These are phyloP conservation scores for Dione juno DNA, from an alignment of 2,888 invertebrate species.

Conservation along the genomic window DNA sequence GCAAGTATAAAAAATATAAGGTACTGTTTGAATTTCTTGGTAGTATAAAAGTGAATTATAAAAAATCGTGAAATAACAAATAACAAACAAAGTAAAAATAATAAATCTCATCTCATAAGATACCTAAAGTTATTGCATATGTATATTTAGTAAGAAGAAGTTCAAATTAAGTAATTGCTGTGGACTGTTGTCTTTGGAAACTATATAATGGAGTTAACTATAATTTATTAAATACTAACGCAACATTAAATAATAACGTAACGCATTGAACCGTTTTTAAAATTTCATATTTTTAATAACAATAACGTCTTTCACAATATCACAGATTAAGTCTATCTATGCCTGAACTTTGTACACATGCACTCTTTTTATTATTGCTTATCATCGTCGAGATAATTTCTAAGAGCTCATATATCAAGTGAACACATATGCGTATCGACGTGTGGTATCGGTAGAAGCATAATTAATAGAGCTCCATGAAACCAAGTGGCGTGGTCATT, in stretches of 20 bases:
- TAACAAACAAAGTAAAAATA: no score
- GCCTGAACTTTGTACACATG: not conserved
- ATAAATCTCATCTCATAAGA: no score
- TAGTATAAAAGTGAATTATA: no score
- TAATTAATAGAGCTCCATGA: constrained; percentile 33
- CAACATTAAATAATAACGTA: not conserved
- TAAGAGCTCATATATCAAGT: constrained; percentile 33
- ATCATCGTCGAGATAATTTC: constrained; percentile 30
- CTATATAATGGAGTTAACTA: not conserved
- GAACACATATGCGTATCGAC: constrained; percentile 26
- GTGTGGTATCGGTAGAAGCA: constrained; percentile 34
- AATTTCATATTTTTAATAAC: not conserved
- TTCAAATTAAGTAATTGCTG: not conserved
- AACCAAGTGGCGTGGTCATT: constrained; percentile 30
- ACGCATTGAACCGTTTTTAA: not conserved
- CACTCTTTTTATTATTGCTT: not conserved
- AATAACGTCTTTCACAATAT: not conserved
- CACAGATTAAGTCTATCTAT: not conserved
- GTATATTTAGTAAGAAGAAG: not conserved
- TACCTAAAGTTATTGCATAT: no score
- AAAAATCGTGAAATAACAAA: no score
- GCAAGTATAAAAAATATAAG: no score
- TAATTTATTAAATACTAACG: not conserved
- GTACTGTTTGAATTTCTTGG: no score
- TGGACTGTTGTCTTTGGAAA: no score